Base-by-base conservation (phyloP, 2,888 invertebrate genomes). In the Hyles lineata region DNA sequence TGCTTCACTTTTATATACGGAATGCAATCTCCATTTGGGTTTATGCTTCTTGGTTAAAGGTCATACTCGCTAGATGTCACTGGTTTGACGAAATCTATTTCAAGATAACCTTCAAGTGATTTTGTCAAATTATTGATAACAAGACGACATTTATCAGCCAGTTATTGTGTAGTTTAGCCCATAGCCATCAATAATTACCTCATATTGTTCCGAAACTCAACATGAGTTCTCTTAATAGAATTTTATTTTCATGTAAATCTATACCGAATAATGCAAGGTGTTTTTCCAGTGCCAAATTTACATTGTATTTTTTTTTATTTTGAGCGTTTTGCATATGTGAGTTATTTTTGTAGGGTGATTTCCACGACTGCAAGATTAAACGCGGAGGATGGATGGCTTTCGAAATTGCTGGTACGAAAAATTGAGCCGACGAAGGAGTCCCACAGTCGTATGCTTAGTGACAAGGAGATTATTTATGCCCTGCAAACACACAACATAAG, bases 391-490 rank as follows among this genome's bases (percentile, higher is more conserved):
- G 97, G 98, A 81, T 98, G 98, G 98, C 94, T 98, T 74, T 98
- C 97, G 79, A 98, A 98, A 90, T 93, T 99, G 77, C 94, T 98
- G 83, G 98, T 98, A 62, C 96, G 98, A 76, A 98, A 97, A 89
- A 98, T 99, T 87, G 98, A 99, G 88, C 98, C 98, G 7, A 98
- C 98, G 2, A 98, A 98, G 90, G 98, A 99, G 89, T 97, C 99
- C 4, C 99, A 99, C 92, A 99, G 99, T 85, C 97, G 98, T 78
- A 98, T 99, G 97, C 96, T 99, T 70, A 98, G 99, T 84, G 98
- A 98, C 92, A 99, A 99, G 92, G 99, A 99, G 92, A 96, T 97
- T 74, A 97, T 99, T 83, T 99, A 98, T 92, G 98, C 99, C 77
- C 95, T 99, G 75, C 98, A 99, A 89, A 99, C 99, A 77, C 99